A percentile compares a stretch with the other conserved stretches of the same genome.
Conservation (phyloP, 2,888 invertebrate genomes). For the Scaptomyza parva region DNA sequence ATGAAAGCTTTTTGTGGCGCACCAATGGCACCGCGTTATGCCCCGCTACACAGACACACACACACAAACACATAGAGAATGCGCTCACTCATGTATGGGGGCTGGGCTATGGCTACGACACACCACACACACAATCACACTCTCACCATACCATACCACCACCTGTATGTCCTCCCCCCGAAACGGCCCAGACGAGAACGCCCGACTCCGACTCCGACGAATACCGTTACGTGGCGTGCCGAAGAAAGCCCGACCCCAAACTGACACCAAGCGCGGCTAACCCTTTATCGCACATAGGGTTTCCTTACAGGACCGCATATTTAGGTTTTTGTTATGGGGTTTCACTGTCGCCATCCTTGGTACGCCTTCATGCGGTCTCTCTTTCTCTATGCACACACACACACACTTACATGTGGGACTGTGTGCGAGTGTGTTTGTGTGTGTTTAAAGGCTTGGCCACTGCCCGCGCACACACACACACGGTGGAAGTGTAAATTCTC, state of each 20-base stretch:
- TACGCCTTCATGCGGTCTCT: constrained; percentile 55
- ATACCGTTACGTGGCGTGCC: constrained; percentile 75
- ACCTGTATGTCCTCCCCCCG: constrained; percentile 41
- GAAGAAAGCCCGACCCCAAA: constrained; percentile 82
- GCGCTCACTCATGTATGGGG: constrained; percentile 54
- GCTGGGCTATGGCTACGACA: constrained; percentile 44
- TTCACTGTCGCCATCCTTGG: constrained; percentile 54
- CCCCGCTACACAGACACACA: constrained; percentile 75
- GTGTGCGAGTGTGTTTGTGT: constrained; percentile 20
- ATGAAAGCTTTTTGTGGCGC: constrained; percentile 85
- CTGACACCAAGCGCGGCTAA: constrained; percentile 85
- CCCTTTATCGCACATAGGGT: constrained; percentile 86
- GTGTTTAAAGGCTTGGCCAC: constrained; percentile 49
- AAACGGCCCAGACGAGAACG: constrained; percentile 42
- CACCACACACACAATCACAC: neutral
- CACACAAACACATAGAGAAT: constrained; percentile 25
- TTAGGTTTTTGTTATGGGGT: constrained; percentile 85
- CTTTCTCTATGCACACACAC: constrained; percentile 21
- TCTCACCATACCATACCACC: constrained; percentile 7
- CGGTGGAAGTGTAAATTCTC: constrained; percentile 39
- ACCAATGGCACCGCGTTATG: constrained; percentile 86
- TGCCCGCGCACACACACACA: constrained; percentile 35
- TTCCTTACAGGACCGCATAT: constrained; percentile 86
- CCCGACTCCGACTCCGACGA: constrained; percentile 69
- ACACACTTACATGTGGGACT: constrained; percentile 3